These are phyloP conservation scores for Lysiphlebus fabarum DNA, from an alignment of 1,140 invertebrate genomes.

Conservation along the genomic window DNA sequence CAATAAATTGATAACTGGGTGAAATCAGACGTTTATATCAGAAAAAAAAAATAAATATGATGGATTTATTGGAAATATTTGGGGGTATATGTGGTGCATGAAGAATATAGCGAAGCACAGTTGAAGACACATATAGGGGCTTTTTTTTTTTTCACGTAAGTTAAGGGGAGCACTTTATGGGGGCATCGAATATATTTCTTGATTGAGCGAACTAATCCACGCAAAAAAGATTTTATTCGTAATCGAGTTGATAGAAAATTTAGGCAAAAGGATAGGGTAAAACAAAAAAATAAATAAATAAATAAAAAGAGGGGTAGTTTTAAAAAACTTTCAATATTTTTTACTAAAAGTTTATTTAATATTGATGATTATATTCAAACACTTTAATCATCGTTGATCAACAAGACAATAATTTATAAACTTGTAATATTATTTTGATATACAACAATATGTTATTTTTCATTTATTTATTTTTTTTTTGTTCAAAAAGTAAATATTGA, in stretches of 20 bases:
- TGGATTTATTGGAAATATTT: slow-evolving; percentile 2
- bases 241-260: slow-evolving; percentile 32
- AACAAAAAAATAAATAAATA: too few relatives aligned
- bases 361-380: too few relatives aligned
- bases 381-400: too few relatives aligned
- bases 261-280: not conserved
- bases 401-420: too few relatives aligned
- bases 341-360: too few relatives aligned
- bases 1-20: too few relatives aligned
- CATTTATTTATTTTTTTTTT: not conserved
- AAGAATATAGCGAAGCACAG: slow-evolving; percentile 9
- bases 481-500: slow-evolving; percentile 16
- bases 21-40: too few relatives aligned
- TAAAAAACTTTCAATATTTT: not conserved
- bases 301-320: not conserved
- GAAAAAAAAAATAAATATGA: slow-evolving; percentile 10
- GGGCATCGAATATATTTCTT: slow-evolving; percentile 47
- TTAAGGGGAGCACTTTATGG: slow-evolving; percentile 38
- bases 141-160: slow-evolving; percentile 17
- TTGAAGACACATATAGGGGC: slow-evolving; percentile 23
- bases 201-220: slow-evolving; percentile 51
- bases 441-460: not conserved
- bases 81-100: not conserved
- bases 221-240: slow-evolving; percentile 48
- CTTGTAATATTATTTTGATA: slow-evolving; percentile 9